These are phyloP conservation scores for Tokudaia muenninki DNA, from an alignment of 2,797 vertebrate genomes.

Conservation along the genomic window DNA sequence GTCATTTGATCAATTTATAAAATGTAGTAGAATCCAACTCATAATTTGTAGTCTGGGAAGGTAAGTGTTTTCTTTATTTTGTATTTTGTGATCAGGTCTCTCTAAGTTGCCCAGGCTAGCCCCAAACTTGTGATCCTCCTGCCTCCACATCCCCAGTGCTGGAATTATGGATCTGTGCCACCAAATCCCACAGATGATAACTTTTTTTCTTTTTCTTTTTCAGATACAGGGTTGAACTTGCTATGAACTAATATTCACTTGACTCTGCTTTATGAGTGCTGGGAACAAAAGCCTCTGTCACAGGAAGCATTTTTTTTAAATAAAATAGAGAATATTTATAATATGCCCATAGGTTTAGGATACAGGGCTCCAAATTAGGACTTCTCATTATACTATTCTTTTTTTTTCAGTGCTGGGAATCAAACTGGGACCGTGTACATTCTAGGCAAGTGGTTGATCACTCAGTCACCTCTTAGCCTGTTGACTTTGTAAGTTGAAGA, in stretches of 20 bases:
- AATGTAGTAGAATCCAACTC: slow-evolving; percentile 27
- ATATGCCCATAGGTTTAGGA: background rate
- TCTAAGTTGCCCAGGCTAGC: background rate
- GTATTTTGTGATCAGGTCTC: background rate
- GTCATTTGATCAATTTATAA: slow-evolving; percentile 34
- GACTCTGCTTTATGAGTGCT: background rate
- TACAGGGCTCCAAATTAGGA: background rate
- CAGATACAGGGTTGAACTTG: background rate
- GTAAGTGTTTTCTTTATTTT: background rate
- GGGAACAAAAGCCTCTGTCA: background rate
- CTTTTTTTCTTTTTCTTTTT: background rate
- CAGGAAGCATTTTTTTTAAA: background rate
- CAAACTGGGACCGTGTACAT: background rate
- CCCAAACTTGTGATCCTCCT: background rate
- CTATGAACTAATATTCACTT: background rate
- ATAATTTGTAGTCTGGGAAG: background rate
- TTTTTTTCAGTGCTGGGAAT: background rate
- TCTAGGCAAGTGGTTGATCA: background rate
- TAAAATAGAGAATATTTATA: background rate
- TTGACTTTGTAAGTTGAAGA: background rate
- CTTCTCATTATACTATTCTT: background rate
- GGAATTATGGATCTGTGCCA: background rate
- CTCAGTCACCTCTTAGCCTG: background rate
- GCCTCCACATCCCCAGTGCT: background rate
- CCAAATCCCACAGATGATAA: background rate